Evolutionary conservation across 37 sponge, comb jelly and placozoan species (phyloP).

Genomic region (Sycon ciliatum): DNA sequence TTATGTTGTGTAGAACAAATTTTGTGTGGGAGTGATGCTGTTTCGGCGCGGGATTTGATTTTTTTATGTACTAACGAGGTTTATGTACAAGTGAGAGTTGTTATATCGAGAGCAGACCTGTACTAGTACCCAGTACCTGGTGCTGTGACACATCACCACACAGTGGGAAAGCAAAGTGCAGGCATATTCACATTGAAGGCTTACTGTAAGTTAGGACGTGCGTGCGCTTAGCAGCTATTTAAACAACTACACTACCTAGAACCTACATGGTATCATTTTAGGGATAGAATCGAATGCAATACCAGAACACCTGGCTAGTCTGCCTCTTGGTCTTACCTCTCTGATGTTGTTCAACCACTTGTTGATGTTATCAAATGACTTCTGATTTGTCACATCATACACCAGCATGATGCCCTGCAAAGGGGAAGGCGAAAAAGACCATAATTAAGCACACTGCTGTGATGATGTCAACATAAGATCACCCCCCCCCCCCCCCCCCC

Average conservation of each 20-base stretch:
- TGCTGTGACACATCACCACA: no score
- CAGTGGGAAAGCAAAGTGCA: neutral
- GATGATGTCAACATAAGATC: neutral
- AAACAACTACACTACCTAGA: neutral
- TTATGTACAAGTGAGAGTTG: no score
- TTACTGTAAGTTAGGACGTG: neutral
- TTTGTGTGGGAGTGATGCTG: no score
- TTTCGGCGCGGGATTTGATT: no score
- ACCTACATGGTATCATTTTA: neutral
- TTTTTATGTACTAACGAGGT: no score
- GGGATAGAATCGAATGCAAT: no score
- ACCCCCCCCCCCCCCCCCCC: neutral
- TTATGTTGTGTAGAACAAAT: no score
- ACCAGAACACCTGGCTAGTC: no score
- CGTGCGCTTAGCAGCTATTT: neutral
- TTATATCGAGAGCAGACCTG: no score
- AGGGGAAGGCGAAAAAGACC: neutral
- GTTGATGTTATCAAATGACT: slow-evolving; percentile 90
- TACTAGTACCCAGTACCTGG: no score
- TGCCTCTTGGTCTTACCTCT: no score
- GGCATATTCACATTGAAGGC: neutral
- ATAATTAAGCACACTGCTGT: neutral
- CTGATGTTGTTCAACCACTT: slow-evolving; percentile 89
- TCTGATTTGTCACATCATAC: slow-evolving; percentile 79
- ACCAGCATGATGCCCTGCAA: slow-evolving; percentile 86